Percentiles rank a stretch among this genome's conserved stretches.
Evolutionary conservation across 2,797 vertebrate genomes (phyloP).

Genomic region (Pachyuromys duprasi): DNA sequence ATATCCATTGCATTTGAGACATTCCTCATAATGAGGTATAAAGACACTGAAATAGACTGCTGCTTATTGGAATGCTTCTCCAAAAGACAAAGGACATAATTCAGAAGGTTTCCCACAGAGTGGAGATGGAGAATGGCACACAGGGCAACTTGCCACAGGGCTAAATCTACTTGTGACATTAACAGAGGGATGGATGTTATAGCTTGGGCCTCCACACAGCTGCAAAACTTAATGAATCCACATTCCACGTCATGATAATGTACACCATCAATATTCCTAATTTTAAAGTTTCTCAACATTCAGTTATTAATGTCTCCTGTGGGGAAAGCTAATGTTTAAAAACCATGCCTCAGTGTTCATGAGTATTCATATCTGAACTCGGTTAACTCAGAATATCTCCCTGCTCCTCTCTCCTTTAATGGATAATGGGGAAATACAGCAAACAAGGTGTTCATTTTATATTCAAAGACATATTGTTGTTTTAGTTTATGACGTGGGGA

Average conservation of each 20-base stretch:
- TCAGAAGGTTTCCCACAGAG: slow-evolving; percentile 5
- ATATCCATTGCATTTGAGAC: slow-evolving; percentile 10
- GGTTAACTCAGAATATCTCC: slow-evolving; percentile 1
- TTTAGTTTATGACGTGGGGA: slow-evolving; percentile 19
- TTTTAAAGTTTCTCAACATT: slow-evolving; percentile 54
- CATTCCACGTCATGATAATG: slow-evolving; percentile 1
- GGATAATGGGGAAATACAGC: background rate
- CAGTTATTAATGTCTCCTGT: slow-evolving; percentile 35
- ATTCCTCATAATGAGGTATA: background rate
- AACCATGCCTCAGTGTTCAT: slow-evolving; percentile 1
- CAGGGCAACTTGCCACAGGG: slow-evolving; percentile 4
- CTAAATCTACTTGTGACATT: background rate
- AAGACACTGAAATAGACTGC: slow-evolving; percentile 55
- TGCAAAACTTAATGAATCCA: slow-evolving; percentile 44
- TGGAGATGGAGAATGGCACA: background rate
- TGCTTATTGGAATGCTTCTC: background rate
- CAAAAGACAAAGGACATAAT: slow-evolving; percentile 6
- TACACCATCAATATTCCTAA: slow-evolving; percentile 52
- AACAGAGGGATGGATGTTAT: background rate
- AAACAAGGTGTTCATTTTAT: background rate
- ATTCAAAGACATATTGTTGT: background rate
- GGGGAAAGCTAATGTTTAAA: slow-evolving; percentile 37
- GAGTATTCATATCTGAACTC: background rate
- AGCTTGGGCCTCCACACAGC: background rate
- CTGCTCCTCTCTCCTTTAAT: background rate